A percentile compares a stretch with the other conserved stretches of the same genome.
Conservation (phyloP, 2,888 invertebrate genomes). For the Axea sp. region DNA sequence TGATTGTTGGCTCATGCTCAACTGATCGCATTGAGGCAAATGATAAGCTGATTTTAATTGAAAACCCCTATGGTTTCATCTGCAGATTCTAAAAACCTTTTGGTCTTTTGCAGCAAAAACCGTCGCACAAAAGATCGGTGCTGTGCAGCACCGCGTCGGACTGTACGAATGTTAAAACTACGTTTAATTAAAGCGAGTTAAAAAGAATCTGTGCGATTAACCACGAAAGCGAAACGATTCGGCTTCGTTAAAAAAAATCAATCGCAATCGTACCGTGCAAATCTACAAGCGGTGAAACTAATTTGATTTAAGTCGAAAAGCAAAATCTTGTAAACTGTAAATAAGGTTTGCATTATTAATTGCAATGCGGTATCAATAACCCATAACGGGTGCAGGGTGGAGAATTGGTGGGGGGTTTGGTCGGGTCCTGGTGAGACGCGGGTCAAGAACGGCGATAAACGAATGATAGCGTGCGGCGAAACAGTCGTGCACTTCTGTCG, state of each 20-base stretch:
- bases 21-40: conserved; percentile 64
- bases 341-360: background rate
- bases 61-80: conserved; percentile 65
- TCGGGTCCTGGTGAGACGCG: background rate
- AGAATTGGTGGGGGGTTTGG: background rate
- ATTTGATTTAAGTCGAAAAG: background rate
- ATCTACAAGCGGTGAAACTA: background rate
- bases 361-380: background rate
- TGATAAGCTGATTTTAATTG: conserved; percentile 74
- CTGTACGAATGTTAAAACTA: background rate
- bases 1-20: conserved; percentile 60
- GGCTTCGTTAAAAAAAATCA: too few species aligned
- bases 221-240: too few species aligned
- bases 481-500: conserved; percentile 2
- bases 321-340: background rate
- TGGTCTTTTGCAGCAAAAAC: conserved; percentile 6
- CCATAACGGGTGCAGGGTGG: background rate
- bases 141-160: background rate
- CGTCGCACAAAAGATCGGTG: background rate
- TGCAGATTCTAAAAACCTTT: conserved; percentile 26
- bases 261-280: too few species aligned
- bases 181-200: background rate
- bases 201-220: background rate
- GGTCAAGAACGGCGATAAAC: background rate
- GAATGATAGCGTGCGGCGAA: background rate